Percentiles rank a stretch among this genome's conserved stretches.
Conservation (phyloP, 1,140 invertebrate genomes). For the Paracyclopina nana region DNA sequence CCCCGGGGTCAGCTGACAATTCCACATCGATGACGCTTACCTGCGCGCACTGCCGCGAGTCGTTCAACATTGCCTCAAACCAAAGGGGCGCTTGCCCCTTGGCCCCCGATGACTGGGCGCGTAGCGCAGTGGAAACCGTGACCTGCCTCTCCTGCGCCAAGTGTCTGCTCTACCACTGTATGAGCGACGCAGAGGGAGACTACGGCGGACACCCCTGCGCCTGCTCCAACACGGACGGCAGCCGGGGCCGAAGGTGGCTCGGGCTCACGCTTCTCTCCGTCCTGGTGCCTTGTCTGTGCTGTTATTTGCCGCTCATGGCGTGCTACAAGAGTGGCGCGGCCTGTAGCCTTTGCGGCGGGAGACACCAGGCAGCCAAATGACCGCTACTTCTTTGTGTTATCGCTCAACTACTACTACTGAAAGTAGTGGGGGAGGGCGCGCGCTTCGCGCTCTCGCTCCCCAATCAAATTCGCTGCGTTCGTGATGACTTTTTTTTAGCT, state of each 20-base stretch:
- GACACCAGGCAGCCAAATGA: conserved; percentile 28
- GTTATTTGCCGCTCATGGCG: conserved; percentile 62
- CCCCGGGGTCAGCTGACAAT: not conserved
- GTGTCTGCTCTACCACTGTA: conserved; percentile 78
- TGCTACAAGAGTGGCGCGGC: conserved; percentile 45
- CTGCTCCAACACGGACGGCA: conserved; percentile 37
- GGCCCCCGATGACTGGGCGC: conserved; percentile 63
- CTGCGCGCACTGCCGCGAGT: conserved; percentile 31
- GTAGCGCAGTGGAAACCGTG: conserved; percentile 52
- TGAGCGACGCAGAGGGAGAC: conserved; percentile 53
- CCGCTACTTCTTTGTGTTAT: not conserved
- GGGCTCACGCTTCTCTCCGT: conserved; percentile 62
- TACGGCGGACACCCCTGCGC: conserved; percentile 58
- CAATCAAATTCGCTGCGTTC: no score
- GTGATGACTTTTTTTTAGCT: no score
- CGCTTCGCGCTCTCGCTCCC: no score
- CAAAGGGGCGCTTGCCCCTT: conserved; percentile 60
- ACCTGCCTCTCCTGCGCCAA: conserved; percentile 64
- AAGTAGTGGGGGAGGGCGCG: no score
- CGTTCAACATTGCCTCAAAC: conserved; percentile 48
- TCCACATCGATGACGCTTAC: not conserved
- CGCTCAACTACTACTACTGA: no score
- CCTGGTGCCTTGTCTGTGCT: conserved; percentile 77
- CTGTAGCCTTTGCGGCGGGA: conserved; percentile 32
- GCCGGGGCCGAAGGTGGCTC: conserved; percentile 44